phyloP scores from a whole-genome alignment of 2,797 vertebrate species.

The Euphonia xanthogaster region DNA sequence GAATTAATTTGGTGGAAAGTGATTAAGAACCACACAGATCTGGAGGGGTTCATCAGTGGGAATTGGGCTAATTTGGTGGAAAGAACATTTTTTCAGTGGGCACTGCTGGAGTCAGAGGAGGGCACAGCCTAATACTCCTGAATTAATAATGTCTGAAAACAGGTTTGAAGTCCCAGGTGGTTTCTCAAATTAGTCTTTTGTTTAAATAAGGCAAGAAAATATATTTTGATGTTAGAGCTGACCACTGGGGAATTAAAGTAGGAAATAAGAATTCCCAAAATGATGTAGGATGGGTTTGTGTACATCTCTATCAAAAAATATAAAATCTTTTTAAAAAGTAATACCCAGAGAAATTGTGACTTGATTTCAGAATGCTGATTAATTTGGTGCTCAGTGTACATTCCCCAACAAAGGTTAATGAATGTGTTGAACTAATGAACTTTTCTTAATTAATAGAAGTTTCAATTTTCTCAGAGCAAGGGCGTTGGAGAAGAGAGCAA shows the following conservation, averaged over 20 bases:
- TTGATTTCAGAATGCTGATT: conserved; percentile 58
- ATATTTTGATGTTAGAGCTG: neutral
- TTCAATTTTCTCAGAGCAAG: conserved; percentile 49
- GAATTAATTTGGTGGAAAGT: conserved; percentile 19
- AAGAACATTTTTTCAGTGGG: neutral
- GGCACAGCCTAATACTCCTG: neutral
- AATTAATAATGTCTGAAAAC: conserved; percentile 50
- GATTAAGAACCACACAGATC: neutral
- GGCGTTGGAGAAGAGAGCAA: neutral
- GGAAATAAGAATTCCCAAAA: neutral
- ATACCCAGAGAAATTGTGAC: neutral
- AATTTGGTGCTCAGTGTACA: conserved; percentile 55
- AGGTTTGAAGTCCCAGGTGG: neutral
- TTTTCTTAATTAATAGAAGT: conserved; percentile 58
- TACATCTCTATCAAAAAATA: neutral
- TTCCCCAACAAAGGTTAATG: conserved; percentile 67
- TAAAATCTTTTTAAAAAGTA: neutral
- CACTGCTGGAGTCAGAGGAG: conserved; percentile 3
- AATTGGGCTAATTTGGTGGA: conserved; percentile 30
- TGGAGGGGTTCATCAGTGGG: conserved; percentile 29
- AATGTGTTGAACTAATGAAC: conserved; percentile 62
- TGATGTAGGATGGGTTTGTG: neutral
- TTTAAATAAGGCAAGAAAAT: neutral
- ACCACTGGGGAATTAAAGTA: neutral
- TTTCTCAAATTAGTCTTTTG: conserved; percentile 1